Evolutionary conservation across 2,113 vertebrate genomes (phyloP).

Genomic region (Silurus glanis): DNA sequence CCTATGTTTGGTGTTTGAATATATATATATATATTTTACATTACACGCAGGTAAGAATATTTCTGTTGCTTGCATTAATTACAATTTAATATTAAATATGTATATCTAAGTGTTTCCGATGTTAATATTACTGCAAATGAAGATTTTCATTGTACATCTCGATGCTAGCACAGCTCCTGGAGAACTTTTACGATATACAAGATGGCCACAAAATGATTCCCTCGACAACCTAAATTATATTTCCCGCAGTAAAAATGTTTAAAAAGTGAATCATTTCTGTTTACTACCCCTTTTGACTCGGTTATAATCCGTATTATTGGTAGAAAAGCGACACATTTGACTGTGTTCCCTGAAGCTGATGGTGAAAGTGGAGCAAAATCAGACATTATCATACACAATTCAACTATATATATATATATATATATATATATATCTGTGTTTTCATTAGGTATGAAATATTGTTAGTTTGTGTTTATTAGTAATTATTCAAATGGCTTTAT

Average conservation of each 20-base stretch:
- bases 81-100: not conserved
- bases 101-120: not conserved
- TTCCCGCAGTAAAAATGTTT: not conserved
- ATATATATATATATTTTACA: no score
- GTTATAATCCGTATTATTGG: not conserved
- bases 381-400: not conserved
- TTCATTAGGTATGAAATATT: no score
- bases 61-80: no score
- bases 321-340: not conserved
- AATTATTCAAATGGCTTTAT: no score
- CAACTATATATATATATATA: not conserved
- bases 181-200: not conserved
- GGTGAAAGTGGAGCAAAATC: no score
- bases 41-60: no score
- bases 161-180: not conserved
- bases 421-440: not conserved
- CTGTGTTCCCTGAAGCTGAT: no score
- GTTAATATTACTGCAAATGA: not conserved
- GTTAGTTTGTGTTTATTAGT: no score
- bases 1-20: no score
- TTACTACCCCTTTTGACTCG: not conserved
- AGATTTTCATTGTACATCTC: not conserved
- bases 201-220: not conserved
- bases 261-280: not conserved
- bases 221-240: not conserved